Base-by-base conservation (phyloP, 2,888 invertebrate species). In the Dicyrtoma fusca region DNA sequence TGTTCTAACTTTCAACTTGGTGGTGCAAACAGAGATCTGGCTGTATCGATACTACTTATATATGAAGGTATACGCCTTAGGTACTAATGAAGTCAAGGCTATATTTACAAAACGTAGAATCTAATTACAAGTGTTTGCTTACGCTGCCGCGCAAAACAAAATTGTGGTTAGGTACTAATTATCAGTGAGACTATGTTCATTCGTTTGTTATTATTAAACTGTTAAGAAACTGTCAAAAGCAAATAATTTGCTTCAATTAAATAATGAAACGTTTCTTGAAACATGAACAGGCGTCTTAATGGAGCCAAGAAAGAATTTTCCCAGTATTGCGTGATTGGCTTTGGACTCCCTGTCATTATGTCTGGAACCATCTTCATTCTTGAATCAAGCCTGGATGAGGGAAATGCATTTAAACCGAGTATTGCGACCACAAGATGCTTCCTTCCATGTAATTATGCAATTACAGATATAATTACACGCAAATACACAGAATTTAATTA, bases 351-450 rank as follows among this genome's bases (percentile, higher is more conserved):
- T 4, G n/a, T 34, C 23, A 23, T 51, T 13, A 11, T 19, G 13
- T 13, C 59, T 1, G 1, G 53, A 3, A 19, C 26, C 1, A 59
- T 65, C 26, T 25, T 44, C 14, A 26, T 47, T 17, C 8, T 47
- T 13, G 65, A 71, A 57, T 8, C 26, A 6, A 42, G 14, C 45
- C 21, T 71, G 14, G 4, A 25, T 49, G 34, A 19, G 4, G 23
- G 42, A 21, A 34, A 34, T 17, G 21, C 25, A 1, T 59, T 49
- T 14, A 55, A 49, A 19, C 65, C 71, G 1, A 25, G 23, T 19
- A 65, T 71, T 49, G 65, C 17, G 8, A 44, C 55, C 45, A 57
- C 45, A 11, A 45, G 65, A 14, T 65, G 65, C 51, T 71, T 71
- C 45, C 63, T 71, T 17, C 55, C 71, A 26, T 19, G 65, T 71